Conservation (phyloP, 1,140 invertebrate genomes). For the Apis dorsata region DNA sequence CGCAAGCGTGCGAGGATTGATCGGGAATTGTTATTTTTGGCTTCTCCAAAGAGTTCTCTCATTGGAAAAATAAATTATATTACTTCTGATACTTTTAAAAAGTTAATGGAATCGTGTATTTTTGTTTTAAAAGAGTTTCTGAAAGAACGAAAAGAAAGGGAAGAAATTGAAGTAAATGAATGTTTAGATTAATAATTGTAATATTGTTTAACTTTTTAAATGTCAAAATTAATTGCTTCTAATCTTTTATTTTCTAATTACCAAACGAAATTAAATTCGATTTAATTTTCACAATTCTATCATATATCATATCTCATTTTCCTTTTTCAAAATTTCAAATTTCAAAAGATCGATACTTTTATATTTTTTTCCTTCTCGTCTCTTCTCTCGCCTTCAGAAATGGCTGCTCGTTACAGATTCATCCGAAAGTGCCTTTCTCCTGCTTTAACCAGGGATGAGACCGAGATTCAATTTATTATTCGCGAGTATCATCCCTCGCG, state of each 20-base stretch:
- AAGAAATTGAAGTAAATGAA: too few species aligned
- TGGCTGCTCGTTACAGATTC: constrained; percentile 52
- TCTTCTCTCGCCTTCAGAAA: constrained; percentile 31
- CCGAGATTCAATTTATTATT: constrained; percentile 56
- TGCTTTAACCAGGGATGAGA: constrained; percentile 44
- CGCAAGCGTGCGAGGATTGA: too few species aligned
- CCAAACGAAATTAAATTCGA: not conserved
- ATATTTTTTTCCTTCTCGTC: constrained; percentile 3
- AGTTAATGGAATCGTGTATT: too few species aligned
- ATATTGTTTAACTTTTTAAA: too few species aligned
- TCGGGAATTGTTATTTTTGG: too few species aligned
- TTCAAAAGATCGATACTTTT: not conserved
- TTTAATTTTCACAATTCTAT: not conserved
- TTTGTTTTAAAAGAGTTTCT: too few species aligned
- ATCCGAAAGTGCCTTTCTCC: constrained; percentile 43
- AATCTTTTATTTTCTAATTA: not conserved
- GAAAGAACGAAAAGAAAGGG: too few species aligned
- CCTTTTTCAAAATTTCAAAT: not conserved
- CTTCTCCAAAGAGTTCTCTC: too few species aligned
- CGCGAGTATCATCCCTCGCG: constrained; percentile 34
- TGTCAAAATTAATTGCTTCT: too few species aligned
- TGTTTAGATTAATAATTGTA: too few species aligned
- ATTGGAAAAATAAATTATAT: too few species aligned
- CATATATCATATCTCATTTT: not conserved
- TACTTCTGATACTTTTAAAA: too few species aligned